Evolutionary conservation across 2,888 invertebrate genomes (phyloP), one percentile per base, ranked within the genome.

Genomic region (Standfussiana lucernea): DNA sequence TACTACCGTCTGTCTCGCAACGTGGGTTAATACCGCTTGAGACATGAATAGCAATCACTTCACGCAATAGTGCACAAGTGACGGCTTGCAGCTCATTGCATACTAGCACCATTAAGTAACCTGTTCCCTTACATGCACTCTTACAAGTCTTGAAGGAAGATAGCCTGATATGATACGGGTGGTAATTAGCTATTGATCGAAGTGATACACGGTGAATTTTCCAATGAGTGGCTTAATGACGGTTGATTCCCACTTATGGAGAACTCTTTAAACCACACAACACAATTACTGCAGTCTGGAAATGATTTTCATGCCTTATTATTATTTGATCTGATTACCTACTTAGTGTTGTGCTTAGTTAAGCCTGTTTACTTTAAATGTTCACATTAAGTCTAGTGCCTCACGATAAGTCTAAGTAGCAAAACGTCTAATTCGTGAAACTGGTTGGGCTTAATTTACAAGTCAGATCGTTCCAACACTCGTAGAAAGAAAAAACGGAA

Each of bases 41-140:
- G 88, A 79, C 86, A 82, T 88, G 88, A 84, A 87, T 86, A 84
- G 86, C 86, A 87, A 86, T 87, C 83, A 70, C 78, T 79, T 87
- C 88, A 88, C 83, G 85, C 85, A 88, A 83, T 81, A 87, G 77
- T 88, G 83, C 87, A 86, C 79, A 79, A 86, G 79, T 77, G 80
- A 80, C 79, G 76, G 78, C 80, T 80, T 77, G 75, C 79, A 82
- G 72, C 85, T 88, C 77, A 84, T 88, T 87, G 86, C 86, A 79
- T 86, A 77, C 77, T 78, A 65, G 72, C 68, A 73, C 50, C 76
- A 77, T 87, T 87, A 79, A 67, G 79, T 85, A 86, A 87, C 77
- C 64, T 59, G 72, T 66, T 75, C 79, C 74, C 81, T 74, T 66
- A 79, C 71, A 70, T 72, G 47, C 32, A 85, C 47, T 72, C 69